Evolutionary conservation across 2,113 vertebrate genomes (phyloP).

Genomic region (Scartelaos histophorus): DNA sequence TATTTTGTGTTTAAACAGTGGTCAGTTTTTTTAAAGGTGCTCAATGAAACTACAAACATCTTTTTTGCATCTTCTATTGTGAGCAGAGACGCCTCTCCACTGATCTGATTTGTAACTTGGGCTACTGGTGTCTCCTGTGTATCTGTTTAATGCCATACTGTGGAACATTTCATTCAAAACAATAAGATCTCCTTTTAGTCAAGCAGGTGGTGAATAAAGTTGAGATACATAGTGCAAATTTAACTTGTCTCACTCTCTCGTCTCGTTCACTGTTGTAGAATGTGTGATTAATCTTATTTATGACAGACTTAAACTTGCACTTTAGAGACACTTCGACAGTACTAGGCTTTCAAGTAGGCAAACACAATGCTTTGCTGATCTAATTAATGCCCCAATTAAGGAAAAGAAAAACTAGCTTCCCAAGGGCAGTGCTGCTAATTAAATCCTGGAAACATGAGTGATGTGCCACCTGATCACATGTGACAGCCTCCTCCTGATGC

Average conservation of each 20-base stretch:
- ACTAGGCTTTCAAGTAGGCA: slow-evolving; percentile 58
- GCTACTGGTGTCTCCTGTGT: too few relatives aligned
- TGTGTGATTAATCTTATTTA: slow-evolving; percentile 38
- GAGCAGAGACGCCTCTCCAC: too few relatives aligned
- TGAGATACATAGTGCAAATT: too few relatives aligned
- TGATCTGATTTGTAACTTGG: too few relatives aligned
- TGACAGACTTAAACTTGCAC: slow-evolving; percentile 32
- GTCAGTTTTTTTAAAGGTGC: slow-evolving; percentile 7
- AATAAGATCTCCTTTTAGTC: too few relatives aligned
- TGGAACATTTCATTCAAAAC: too few relatives aligned
- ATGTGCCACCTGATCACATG: slow-evolving; percentile 71
- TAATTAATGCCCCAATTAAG: slow-evolving; percentile 95
- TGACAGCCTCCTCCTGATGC: slow-evolving; percentile 60
- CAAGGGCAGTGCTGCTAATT: slow-evolving; percentile 87
- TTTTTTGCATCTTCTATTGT: too few relatives aligned
- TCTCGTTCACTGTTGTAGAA: background rate
- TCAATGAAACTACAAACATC: too few relatives aligned
- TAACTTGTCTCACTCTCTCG: slow-evolving; percentile 11
- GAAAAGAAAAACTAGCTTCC: slow-evolving; percentile 87
- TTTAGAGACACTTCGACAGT: slow-evolving; percentile 36
- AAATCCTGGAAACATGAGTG: slow-evolving; percentile 82
- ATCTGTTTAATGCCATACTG: too few relatives aligned
- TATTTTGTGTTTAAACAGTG: slow-evolving; percentile 23
- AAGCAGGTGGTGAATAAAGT: too few relatives aligned
- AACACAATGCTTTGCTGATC: slow-evolving; percentile 81